Evolutionary conservation across 1,140 invertebrate species (phyloP).

Genomic region (Drosophila kikkawai): DNA sequence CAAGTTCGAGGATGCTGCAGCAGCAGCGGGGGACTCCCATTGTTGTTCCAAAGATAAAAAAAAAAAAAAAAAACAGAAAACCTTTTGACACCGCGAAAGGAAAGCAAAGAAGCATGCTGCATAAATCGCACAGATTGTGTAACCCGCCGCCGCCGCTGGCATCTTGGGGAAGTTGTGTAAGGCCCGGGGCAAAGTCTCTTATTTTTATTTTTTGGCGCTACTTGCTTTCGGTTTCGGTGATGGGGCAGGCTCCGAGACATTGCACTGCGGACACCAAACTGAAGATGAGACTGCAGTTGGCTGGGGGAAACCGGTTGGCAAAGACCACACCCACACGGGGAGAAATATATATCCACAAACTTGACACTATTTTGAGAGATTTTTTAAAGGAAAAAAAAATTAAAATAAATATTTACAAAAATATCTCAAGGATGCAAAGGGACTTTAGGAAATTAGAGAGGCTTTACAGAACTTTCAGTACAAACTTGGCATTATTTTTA

Average conservation of each 20-base stretch:
- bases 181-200: conserved; percentile 44
- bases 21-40: conserved; percentile 49
- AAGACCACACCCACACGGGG: conserved; percentile 31
- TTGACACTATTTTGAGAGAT: background rate
- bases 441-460: background rate
- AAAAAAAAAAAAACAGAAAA: conserved; percentile 35
- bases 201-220: conserved; percentile 33
- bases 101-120: conserved; percentile 65
- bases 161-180: conserved; percentile 74
- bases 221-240: conserved; percentile 38
- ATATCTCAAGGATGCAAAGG: background rate
- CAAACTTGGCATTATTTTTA: too few relatives aligned
- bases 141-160: conserved; percentile 35
- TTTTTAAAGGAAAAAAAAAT: background rate
- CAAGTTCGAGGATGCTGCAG: conserved; percentile 63
- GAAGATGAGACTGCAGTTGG: conserved; percentile 35
- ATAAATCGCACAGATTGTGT: conserved; percentile 77
- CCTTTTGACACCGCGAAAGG: conserved; percentile 64
- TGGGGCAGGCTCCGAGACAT: conserved; percentile 51
- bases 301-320: conserved; percentile 27
- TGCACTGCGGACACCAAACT: conserved; percentile 32
- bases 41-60: conserved; percentile 52
- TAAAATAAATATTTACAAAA: background rate
- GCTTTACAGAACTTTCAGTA: background rate
- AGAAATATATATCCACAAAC: background rate